A percentile compares a stretch with the other conserved stretches of the same genome.
Conservation (phyloP, 2,113 vertebrate genomes). For the Cyrtonyx montezumae region DNA sequence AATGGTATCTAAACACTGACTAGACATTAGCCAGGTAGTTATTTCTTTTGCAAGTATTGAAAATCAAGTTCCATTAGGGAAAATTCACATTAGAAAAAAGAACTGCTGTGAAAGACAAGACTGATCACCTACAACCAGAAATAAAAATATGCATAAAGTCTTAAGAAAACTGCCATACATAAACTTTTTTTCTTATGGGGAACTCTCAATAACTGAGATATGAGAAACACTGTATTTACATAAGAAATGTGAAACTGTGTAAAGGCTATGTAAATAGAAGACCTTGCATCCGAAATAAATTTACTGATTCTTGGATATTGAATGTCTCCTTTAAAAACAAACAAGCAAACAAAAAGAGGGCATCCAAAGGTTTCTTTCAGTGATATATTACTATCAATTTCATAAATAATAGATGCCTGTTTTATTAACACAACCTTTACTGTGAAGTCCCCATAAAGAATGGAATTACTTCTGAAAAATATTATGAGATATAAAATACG, state of each 20-base stretch:
- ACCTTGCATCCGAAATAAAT: not conserved
- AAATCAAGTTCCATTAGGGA: not conserved
- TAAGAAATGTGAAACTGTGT: not conserved
- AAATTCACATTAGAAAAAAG: not conserved
- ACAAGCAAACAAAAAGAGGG: not conserved
- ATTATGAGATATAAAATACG: not conserved
- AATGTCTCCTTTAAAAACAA: not conserved
- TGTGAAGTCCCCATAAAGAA: not conserved
- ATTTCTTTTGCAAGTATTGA: not conserved
- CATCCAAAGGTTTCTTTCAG: not conserved
- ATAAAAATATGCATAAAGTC: not conserved
- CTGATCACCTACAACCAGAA: not conserved
- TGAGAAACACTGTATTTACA: not conserved
- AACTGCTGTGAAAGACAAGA: not conserved
- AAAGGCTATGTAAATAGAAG: not conserved
- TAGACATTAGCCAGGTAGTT: not conserved
- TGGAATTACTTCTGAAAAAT: not conserved
- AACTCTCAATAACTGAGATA: not conserved
- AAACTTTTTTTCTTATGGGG: not conserved
- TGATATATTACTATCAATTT: not conserved
- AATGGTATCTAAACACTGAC: not conserved
- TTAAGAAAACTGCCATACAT: not conserved
- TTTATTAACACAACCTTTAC: not conserved
- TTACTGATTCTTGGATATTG: not conserved
- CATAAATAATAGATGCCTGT: not conserved